These are phyloP conservation scores for Cebus imitator DNA, from an alignment of 2,113 vertebrate species.

Conservation along the genomic window DNA sequence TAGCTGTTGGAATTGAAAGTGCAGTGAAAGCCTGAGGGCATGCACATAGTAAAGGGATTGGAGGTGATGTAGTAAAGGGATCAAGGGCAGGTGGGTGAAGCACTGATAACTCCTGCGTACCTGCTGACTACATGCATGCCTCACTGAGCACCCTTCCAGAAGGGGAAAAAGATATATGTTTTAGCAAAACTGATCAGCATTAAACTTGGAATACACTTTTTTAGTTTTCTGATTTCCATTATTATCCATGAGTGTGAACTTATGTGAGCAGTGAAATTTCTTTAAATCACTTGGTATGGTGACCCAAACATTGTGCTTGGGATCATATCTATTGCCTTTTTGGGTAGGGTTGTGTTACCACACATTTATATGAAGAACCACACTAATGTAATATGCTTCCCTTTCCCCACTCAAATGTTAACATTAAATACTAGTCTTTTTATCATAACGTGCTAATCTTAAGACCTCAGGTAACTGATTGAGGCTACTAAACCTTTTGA, in stretches of 20 bases:
- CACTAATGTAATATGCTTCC: not conserved
- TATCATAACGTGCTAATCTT: not conserved
- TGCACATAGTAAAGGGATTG: not conserved
- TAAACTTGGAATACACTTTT: not conserved
- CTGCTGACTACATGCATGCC: not conserved
- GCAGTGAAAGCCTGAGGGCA: not conserved
- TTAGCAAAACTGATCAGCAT: not conserved
- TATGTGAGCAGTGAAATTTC: not conserved
- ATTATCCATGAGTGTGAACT: not conserved
- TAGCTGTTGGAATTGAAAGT: not conserved
- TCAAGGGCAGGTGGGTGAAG: not conserved
- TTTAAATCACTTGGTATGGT: not conserved
- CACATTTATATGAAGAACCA: not conserved
- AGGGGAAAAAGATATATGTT: not conserved
- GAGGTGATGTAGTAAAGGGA: not conserved
- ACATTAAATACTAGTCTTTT: not conserved
- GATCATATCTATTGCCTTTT: not conserved
- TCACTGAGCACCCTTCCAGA: not conserved
- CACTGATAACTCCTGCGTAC: no score
- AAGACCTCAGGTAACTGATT: not conserved
- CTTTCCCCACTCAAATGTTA: not conserved
- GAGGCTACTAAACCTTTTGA: not conserved
- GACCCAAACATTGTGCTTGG: not conserved
- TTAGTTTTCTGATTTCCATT: not conserved
- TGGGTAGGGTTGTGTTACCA: not conserved